A percentile compares a stretch with the other conserved stretches of the same genome.
phyloP scores from a whole-genome alignment of 2,113 vertebrate genomes.

The Gila orcuttii region DNA sequence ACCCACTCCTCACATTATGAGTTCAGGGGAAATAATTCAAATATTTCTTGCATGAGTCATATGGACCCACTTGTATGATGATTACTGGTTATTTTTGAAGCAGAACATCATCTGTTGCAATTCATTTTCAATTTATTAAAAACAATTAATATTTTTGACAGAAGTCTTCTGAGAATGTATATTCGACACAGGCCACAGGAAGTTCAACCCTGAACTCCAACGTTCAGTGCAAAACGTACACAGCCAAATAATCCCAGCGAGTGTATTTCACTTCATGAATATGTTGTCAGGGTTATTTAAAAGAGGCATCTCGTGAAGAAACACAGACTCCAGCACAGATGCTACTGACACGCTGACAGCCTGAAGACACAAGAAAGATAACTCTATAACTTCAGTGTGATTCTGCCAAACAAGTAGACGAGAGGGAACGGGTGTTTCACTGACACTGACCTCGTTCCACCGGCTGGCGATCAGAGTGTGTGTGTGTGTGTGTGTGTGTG shows the following conservation, averaged over 20 bases:
- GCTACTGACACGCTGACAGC: background rate
- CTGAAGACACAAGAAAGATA: too few species aligned
- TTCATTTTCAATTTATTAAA: too few species aligned
- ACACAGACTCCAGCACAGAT: background rate
- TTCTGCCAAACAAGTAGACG: too few species aligned
- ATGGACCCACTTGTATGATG: too few species aligned
- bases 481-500: too few species aligned
- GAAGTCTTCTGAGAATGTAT: background rate
- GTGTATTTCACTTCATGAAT: background rate
- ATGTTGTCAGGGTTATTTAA: background rate
- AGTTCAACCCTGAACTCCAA: background rate
- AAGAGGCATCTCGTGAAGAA: background rate
- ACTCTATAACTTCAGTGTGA: too few species aligned
- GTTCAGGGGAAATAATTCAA: too few species aligned
- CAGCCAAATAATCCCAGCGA: background rate
- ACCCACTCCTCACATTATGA: too few species aligned
- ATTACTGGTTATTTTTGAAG: too few species aligned
- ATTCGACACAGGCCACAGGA: background rate
- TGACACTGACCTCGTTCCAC: conserved; percentile 21
- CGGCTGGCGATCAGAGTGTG: background rate
- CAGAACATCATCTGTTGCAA: too few species aligned
- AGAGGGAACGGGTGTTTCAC: background rate
- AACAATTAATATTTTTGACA: too few species aligned
- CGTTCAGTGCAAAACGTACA: background rate
- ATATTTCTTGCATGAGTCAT: too few species aligned